Base-by-base conservation (phyloP, 2,113 vertebrate species). In the Coturnix japonica region DNA sequence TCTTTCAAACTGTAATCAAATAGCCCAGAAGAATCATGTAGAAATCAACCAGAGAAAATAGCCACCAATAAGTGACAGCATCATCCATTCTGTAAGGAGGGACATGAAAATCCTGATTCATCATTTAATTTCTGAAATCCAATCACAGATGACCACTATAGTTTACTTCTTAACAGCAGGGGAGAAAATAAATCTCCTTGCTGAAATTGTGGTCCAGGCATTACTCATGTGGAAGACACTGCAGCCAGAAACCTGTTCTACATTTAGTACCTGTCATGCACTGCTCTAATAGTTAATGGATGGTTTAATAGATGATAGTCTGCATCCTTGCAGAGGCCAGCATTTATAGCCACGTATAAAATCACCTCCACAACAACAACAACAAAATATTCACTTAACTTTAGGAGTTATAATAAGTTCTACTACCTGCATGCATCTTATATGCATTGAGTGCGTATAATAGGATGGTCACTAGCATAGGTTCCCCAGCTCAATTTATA, bases 181-280 rank as follows among this genome's bases (percentile, higher is more conserved):
- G 4, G 9, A 7, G 69, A 85, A 84, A 73, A 23, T 31, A 41
- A 44, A 30, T 26, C 43, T 66, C 18, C 16, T 22, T 44, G 5
- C 11, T 35, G 47, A 67, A 87, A 41, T 4, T 2, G 9, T 7
- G 16, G 8, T 11, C 26, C 0, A 0, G 64, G 6, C 4, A 8
- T 51, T 73, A 43, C 16, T 85, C 17, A 8, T 13, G 12, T 21
- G 37, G 31, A 79, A 57, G 5, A 57, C 13, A 5, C 26, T 23
- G 13, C 67, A 89, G 23, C n/a, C 65, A 82, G 51, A 51, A 35
- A 39, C 8, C 37, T 37, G 31, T 4, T 30, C 53, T 44, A 13
- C 6, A 37, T 44, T 57, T 63, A 49, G 13, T 6, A 66, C 17
- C 7, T 70, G 65, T 49, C 33, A 30, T 13, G 3, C 23, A 21